phyloP scores from a whole-genome alignment of 2,797 vertebrate species.

The Myotis daubentonii region DNA sequence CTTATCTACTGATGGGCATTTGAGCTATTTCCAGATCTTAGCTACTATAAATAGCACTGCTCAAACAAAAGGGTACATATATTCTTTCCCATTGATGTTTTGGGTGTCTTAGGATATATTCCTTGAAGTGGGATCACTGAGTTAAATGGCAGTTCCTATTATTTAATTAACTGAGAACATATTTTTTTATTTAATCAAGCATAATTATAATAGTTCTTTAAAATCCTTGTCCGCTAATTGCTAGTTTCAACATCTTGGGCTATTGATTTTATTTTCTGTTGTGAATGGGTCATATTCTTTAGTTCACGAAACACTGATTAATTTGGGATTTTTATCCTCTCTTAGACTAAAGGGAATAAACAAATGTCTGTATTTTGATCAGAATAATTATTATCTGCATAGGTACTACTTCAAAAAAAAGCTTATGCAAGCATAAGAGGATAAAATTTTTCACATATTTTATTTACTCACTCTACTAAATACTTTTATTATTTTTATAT shows the following conservation, averaged over 20 bases:
- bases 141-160: no score
- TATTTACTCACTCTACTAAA: not conserved
- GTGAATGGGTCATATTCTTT: not conserved
- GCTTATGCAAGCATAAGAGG: not conserved
- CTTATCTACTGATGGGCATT: no score
- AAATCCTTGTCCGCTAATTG: not conserved
- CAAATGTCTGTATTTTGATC: not conserved
- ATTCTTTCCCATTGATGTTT: no score
- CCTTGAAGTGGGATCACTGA: no score
- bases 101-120: no score
- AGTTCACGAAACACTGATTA: constrained; percentile 4
- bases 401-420: not conserved
- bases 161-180: not conserved
- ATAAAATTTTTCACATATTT: not conserved
- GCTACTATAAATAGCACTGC: no score
- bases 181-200: constrained; percentile 15
- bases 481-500: not conserved
- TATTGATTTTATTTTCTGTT: constrained; percentile 27
- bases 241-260: not conserved
- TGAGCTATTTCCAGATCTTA: no score
- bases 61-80: no score
- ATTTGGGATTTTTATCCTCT: not conserved
- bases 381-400: not conserved
- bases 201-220: constrained; percentile 3
- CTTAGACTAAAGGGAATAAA: not conserved